Evolutionary conservation across 2,113 vertebrate genomes (phyloP).

Genomic region (Pseudonaja textilis): DNA sequence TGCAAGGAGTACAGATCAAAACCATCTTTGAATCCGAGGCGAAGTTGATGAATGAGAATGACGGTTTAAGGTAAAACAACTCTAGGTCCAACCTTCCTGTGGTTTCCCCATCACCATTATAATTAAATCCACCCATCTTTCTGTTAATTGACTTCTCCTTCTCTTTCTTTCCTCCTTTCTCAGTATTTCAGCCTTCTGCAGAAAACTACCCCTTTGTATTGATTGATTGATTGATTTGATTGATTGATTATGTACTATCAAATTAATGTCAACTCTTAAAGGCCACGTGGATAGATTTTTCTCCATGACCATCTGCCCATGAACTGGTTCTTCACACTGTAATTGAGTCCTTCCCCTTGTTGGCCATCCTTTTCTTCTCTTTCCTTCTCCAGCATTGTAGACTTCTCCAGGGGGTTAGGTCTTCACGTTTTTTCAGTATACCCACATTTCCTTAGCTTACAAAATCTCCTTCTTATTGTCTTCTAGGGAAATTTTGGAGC

Average conservation of each 20-base stretch:
- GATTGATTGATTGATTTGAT: background rate
- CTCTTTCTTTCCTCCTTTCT: background rate
- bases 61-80: conserved; percentile 72
- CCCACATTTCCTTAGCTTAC: background rate
- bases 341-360: background rate
- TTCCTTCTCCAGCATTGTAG: background rate
- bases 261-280: background rate
- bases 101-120: background rate
- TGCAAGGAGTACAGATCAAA: conserved; percentile 78
- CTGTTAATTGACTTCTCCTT: background rate
- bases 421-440: background rate
- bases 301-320: background rate
- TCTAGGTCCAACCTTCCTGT: background rate
- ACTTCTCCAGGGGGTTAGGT: background rate
- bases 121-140: background rate
- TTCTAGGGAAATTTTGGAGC: conserved; percentile 76
- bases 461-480: conserved; percentile 49
- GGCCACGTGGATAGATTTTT: background rate
- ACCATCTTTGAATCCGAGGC: conserved; percentile 70
- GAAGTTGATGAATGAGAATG: conserved; percentile 70
- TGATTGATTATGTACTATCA: background rate
- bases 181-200: background rate
- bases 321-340: background rate
- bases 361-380: background rate
- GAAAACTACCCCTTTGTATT: background rate